Evolutionary conservation across 2,113 vertebrate species (phyloP).

Genomic region (Sorex araneus): DNA sequence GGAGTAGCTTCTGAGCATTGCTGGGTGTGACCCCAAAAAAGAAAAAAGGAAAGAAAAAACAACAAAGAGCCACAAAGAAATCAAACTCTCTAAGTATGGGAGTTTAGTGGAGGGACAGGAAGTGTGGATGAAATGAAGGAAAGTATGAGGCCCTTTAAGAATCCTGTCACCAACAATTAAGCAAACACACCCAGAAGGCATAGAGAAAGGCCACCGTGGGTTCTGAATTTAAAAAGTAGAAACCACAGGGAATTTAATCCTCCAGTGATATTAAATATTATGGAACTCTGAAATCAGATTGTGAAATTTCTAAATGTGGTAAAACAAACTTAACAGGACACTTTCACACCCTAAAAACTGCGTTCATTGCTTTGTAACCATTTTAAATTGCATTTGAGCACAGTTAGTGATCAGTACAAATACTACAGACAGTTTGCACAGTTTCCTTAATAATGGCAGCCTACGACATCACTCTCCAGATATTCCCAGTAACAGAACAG

Average conservation of each 20-base stretch:
- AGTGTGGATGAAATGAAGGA: background rate
- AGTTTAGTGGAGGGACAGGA: background rate
- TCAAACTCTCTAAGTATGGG: background rate
- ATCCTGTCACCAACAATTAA: background rate
- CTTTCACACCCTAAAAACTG: background rate
- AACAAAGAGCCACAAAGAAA: background rate
- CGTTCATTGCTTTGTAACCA: background rate
- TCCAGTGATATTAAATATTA: background rate
- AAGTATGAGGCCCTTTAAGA: background rate
- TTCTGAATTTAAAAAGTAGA: background rate
- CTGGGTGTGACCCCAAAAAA: too few species aligned
- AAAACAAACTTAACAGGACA: conserved; percentile 34
- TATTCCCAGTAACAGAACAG: background rate
- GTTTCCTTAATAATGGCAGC: background rate
- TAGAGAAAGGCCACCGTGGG: background rate
- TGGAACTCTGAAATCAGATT: conserved; percentile 20
- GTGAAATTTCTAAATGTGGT: background rate
- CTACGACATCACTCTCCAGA: background rate
- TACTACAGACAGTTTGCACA: background rate
- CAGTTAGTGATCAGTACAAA: conserved; percentile 26
- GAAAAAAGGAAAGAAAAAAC: too few species aligned
- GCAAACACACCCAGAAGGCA: background rate
- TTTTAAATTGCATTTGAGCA: conserved; percentile 10
- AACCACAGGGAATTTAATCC: background rate
- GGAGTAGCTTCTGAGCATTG: too few species aligned